Conservation (phyloP, 2,113 vertebrate species). For the Gopherus flavomarginatus region DNA sequence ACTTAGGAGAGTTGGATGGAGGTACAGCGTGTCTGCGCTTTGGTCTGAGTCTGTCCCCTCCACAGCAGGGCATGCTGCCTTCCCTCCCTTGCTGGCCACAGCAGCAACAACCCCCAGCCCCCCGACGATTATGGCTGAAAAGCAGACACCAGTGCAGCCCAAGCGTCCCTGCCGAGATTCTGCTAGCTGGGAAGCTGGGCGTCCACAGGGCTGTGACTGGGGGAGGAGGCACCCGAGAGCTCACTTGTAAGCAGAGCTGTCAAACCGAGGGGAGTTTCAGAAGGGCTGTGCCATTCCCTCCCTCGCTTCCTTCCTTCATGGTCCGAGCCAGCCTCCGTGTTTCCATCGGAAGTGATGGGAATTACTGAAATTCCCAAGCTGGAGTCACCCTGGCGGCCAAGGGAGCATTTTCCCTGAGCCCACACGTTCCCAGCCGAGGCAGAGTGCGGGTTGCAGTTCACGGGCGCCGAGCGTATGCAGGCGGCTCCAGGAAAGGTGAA, state of each 20-base stretch:
- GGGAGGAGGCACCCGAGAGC: neutral
- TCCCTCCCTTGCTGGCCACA: neutral
- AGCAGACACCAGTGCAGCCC: too few relatives aligned
- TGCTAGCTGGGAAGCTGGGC: neutral
- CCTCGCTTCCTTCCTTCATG: conserved; percentile 63
- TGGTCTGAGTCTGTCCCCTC: neutral
- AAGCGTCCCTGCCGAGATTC: fast-evolving
- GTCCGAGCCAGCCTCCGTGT: neutral
- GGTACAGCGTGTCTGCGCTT: neutral
- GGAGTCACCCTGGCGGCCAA: fast-evolving
- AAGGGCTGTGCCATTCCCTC: conserved; percentile 67
- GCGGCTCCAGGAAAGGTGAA: neutral
- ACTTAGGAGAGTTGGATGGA: neutral
- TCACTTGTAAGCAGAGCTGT: conserved; percentile 16
- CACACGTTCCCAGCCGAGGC: neutral
- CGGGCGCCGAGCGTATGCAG: neutral
- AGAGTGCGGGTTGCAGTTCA: neutral
- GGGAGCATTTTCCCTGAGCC: conserved; percentile 20
- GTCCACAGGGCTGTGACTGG: neutral
- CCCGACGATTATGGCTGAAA: neutral
- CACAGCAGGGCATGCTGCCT: neutral
- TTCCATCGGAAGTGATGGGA: conserved; percentile 70
- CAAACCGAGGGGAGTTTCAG: neutral
- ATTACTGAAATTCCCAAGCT: conserved; percentile 58
- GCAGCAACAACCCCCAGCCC: neutral